Base-by-base conservation (phyloP, 2,113 vertebrate species). In the Zosterops lateralis region DNA sequence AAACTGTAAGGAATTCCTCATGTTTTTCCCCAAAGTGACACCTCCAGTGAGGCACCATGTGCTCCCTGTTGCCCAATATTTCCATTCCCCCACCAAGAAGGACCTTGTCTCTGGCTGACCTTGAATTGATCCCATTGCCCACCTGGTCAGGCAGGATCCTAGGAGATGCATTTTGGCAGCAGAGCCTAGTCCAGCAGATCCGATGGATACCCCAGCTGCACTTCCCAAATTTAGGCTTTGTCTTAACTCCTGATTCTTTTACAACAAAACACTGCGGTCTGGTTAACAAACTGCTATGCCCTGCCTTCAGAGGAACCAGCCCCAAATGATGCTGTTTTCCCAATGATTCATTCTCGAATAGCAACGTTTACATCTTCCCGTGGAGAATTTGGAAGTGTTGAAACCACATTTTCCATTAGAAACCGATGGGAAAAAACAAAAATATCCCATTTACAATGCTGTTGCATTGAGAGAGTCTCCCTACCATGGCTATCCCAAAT, bases 361-460 rank as follows among this genome's bases (percentile, higher is more conserved):
- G 36, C 62, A 89, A 66, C 6, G 19, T 26, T 42, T 58, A 58
- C n/a, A 60, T 85, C 90, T 91, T 94, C 79, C 89, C 87, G 57
- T 73, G 78, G 89, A 89, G 91, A 82, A 56, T 31, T 10, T 25
- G n/a, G 31, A 73, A 92, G 58, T 50, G 44, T 91, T 54, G 78
- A 95, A 95, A 88, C 71, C 75, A 70, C 50, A 64, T 64, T 85
- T 97, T 83, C 91, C 67, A 76, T 64, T 60, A 85, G 60, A 73
- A 88, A 54, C 51, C 1, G 2, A 71, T 80, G 64, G 71, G 29
- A 7, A 45, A 83, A 79, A 58, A 20, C 4, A 5, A 8, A 34
- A 67, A 88, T 36, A 53, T 32, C 36, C 57, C 0, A 0, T 54
- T 54, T 50, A 21, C 54, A 36, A 50, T 4, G 1, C 12, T 28